Evolutionary conservation across 1,140 invertebrate genomes (phyloP), one percentile per base, ranked within the genome.

Genomic region (Pseudomyrmex cubaensis): DNA sequence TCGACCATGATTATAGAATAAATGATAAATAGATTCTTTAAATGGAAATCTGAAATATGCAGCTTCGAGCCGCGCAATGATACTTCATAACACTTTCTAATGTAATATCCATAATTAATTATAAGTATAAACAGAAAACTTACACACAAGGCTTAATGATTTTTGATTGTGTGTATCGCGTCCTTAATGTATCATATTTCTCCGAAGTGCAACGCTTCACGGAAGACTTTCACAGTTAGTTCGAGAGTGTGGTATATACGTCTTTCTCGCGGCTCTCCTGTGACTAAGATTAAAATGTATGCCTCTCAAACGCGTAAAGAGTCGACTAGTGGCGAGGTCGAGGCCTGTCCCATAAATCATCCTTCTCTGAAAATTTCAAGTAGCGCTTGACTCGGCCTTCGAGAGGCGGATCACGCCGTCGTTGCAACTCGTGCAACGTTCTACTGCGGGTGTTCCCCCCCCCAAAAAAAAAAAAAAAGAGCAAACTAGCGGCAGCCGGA

Each of bases 201-300:
- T 80, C 72, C 66, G 57, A 22, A 17, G 15, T 56, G 62, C n/a
- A 69, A 86, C 10, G 63, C 83, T 57, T 61, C 12, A 54, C 48
- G 12, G 48, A 35, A 35, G 35, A 35, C 35, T 35, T 35, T 35
- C 35, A 35, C 35, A 35, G 50, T 56, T 48, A 25, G 56, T 50
- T 83, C 69, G 78, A 83, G 66, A 77, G 70, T 83, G 78, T 17
- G n/a, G 61, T 54, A 66, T 66, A 76, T 61, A 76, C 62, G 62
- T 66, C 74, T 67, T 35, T 64, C 67, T 70, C 56, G 84, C 70
- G 56, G 59, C 67, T 75, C 76, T 70, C 56, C 77, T 74, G 59
- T 87, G 86, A 87, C 85, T 87, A 87, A 87, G 86, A 87, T 87
- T 87, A 87, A 87, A 87, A 87, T 87, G 82, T 87, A 84, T 87